Evolutionary conservation across 2,797 vertebrate genomes (phyloP).

Genomic region (Gouania willdenowi): DNA sequence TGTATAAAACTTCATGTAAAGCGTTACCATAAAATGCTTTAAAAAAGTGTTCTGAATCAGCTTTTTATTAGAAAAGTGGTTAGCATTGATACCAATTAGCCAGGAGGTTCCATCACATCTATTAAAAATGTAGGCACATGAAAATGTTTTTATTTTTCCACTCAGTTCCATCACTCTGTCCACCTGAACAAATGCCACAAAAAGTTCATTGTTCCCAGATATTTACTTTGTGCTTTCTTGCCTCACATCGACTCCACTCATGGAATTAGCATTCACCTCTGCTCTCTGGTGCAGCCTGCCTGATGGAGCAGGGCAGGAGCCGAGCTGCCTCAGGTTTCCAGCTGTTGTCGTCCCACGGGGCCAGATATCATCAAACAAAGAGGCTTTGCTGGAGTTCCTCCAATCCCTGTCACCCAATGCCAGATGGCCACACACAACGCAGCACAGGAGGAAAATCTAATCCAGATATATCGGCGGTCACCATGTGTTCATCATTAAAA

Average conservation of each 20-base stretch:
- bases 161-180: no score
- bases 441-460: not conserved
- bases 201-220: not conserved
- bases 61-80: no score
- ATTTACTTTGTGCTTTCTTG: slow-evolving; percentile 10
- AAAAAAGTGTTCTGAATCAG: no score
- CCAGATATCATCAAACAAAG: slow-evolving; percentile 39
- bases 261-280: slow-evolving; percentile 29
- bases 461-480: not conserved
- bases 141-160: no score
- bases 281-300: slow-evolving; percentile 3
- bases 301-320: slow-evolving; percentile 7
- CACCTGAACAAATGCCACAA: not conserved
- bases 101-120: no score
- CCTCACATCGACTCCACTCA: not conserved
- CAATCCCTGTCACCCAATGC: slow-evolving; percentile 21
- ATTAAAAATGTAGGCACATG: no score
- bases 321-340: slow-evolving; percentile 21
- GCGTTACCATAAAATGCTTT: no score
- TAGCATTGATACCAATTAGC: no score
- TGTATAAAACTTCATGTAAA: no score
- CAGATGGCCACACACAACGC: slow-evolving; percentile 8
- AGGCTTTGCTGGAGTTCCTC: slow-evolving; percentile 36
- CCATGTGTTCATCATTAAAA: no score
- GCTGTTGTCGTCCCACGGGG: slow-evolving; percentile 37